These are phyloP conservation scores for Pteruthius melanotis DNA, from an alignment of 2,113 vertebrate genomes.

Conservation along the genomic window DNA sequence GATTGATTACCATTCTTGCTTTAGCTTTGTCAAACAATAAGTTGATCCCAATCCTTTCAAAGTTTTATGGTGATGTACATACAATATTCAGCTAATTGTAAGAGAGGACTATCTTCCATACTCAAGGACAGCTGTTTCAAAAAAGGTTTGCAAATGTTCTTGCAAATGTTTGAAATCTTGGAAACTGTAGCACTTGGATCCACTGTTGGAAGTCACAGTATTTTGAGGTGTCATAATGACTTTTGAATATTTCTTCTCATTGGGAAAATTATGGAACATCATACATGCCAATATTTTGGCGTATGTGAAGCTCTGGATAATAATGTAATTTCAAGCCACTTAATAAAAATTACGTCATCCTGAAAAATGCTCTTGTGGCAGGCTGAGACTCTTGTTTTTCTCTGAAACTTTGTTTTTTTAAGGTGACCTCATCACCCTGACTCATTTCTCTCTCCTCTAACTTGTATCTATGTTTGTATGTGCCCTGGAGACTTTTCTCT, in stretches of 20 bases:
- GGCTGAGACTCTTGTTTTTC: not conserved
- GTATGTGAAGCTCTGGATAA: not conserved
- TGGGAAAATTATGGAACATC: not conserved
- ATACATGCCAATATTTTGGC: not conserved
- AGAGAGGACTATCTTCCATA: constrained; percentile 19
- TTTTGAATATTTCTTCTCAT: not conserved
- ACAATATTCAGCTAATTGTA: constrained; percentile 52
- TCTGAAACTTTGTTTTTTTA: not conserved
- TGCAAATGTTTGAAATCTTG: constrained; percentile 19
- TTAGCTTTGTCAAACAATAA: constrained; percentile 76
- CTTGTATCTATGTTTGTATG: not conserved
- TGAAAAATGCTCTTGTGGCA: not conserved
- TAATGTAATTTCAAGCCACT: not conserved
- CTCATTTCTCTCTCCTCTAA: not conserved
- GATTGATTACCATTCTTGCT: constrained; percentile 77
- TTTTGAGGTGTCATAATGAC: not conserved
- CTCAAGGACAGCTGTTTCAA: constrained; percentile 62
- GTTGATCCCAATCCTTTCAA: constrained; percentile 69
- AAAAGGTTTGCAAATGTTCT: not conserved
- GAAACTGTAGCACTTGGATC: not conserved
- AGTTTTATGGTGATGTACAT: constrained; percentile 58
- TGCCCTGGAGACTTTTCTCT: not conserved
- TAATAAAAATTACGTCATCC: not conserved
- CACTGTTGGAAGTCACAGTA: not conserved
- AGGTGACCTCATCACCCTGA: not conserved